Evolutionary conservation across 2,113 vertebrate species (phyloP).

Genomic region (Lycaon pictus): DNA sequence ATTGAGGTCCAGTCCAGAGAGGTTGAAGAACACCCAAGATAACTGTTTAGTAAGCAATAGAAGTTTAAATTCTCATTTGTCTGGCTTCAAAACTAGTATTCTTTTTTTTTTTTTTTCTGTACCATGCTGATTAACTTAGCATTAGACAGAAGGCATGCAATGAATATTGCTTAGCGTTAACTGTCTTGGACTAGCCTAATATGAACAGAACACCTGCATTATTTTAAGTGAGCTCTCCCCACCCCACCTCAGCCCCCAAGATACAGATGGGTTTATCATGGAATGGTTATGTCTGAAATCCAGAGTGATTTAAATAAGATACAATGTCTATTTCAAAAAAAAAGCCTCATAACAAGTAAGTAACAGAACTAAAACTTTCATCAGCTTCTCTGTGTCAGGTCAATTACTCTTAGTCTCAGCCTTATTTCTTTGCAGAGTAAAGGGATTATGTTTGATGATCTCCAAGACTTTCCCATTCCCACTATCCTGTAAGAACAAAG

Average conservation of each 20-base stretch:
- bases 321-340: not conserved
- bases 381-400: not conserved
- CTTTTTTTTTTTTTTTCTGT: too few species aligned
- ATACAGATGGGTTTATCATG: not conserved
- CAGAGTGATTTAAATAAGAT: not conserved
- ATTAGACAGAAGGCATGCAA: not conserved
- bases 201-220: not conserved
- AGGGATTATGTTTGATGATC: not conserved
- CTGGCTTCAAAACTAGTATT: not conserved
- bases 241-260: not conserved
- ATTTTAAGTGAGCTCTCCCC: not conserved
- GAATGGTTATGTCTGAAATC: not conserved
- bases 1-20: not conserved
- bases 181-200: not conserved
- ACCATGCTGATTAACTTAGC: not conserved
- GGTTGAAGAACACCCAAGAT: not conserved
- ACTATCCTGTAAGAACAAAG: not conserved
- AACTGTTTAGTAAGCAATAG: not conserved
- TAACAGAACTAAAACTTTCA: not conserved
- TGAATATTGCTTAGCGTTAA: not conserved
- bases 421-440: not conserved
- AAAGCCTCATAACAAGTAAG: not conserved
- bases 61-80: not conserved
- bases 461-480: not conserved
- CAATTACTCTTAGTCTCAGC: not conserved